Conservation (phyloP, 2,113 vertebrate genomes). For the Monarcha castaneiventris region DNA sequence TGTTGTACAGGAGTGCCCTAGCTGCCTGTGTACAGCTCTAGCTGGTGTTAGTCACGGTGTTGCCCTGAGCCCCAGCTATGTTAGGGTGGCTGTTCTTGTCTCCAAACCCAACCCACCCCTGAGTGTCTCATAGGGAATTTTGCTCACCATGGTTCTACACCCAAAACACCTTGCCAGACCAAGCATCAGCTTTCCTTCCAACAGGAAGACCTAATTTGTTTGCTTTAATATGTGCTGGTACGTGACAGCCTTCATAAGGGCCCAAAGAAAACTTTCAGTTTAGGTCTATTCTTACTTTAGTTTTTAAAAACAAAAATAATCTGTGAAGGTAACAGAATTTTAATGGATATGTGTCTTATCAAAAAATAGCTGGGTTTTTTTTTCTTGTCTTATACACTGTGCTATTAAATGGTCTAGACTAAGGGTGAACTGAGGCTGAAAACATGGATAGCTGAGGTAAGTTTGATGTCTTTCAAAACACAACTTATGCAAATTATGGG, state of each 20-base stretch:
- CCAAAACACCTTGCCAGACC: not conserved
- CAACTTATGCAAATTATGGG: not conserved
- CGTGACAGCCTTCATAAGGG: not conserved
- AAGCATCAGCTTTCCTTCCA: not conserved
- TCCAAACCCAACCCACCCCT: not conserved
- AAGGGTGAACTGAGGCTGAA: not conserved
- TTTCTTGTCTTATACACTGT: not conserved
- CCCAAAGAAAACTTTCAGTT: not conserved
- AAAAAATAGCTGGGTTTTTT: not conserved
- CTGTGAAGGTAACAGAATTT: not conserved
- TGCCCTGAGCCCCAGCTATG: not conserved
- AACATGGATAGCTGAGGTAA: not conserved
- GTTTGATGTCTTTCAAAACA: not conserved
- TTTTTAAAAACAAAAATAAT: not conserved
- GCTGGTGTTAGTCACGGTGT: not conserved
- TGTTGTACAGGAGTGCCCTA: not conserved
- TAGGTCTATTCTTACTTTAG: not conserved
- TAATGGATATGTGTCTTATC: not conserved
- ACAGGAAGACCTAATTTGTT: not conserved
- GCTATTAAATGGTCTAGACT: not conserved
- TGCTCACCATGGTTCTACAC: not conserved
- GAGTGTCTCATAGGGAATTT: not conserved
- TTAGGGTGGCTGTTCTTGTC: not conserved
- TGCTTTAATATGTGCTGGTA: not conserved
- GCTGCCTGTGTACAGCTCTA: not conserved